Conservation (phyloP, 2,888 invertebrate genomes). For the Trileptium ribeirensis region DNA sequence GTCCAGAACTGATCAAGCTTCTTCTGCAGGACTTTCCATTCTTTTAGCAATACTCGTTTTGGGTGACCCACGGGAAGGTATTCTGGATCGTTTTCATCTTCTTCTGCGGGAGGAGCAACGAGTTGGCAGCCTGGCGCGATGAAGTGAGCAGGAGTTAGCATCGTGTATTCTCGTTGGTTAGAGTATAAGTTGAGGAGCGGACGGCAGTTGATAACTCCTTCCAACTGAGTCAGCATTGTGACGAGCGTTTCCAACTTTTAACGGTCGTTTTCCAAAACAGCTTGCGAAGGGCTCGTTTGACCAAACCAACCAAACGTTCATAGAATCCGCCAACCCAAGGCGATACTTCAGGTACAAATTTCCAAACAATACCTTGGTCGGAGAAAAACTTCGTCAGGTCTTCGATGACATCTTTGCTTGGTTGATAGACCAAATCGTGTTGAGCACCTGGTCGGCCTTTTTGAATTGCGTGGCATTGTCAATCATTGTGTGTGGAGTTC, state of each 20-base stretch:
- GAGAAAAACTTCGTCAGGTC: background rate
- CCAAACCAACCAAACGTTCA: too few relatives aligned
- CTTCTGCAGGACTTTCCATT: too few relatives aligned
- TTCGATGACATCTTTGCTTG: background rate
- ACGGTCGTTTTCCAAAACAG: too few relatives aligned
- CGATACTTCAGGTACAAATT: too few relatives aligned
- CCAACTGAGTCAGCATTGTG: background rate
- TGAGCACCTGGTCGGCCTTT: background rate
- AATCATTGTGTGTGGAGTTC: background rate
- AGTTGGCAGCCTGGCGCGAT: too few relatives aligned
- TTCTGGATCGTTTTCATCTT: too few relatives aligned
- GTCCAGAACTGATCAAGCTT: too few relatives aligned
- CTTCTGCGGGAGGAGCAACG: too few relatives aligned
- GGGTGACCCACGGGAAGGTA: too few relatives aligned
- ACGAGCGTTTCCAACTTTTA: background rate
- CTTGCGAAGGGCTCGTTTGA: too few relatives aligned
- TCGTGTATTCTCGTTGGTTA: background rate
- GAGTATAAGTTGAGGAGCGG: background rate
- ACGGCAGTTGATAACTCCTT: background rate
- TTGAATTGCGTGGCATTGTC: background rate
- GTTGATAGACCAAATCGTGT: background rate
- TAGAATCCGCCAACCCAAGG: background rate
- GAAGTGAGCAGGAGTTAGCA: background rate
- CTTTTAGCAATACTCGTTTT: too few relatives aligned
- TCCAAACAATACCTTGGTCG: too few relatives aligned